phyloP scores from a whole-genome alignment of 2,888 invertebrate genomes.

The Drosophila paucipuncta region DNA sequence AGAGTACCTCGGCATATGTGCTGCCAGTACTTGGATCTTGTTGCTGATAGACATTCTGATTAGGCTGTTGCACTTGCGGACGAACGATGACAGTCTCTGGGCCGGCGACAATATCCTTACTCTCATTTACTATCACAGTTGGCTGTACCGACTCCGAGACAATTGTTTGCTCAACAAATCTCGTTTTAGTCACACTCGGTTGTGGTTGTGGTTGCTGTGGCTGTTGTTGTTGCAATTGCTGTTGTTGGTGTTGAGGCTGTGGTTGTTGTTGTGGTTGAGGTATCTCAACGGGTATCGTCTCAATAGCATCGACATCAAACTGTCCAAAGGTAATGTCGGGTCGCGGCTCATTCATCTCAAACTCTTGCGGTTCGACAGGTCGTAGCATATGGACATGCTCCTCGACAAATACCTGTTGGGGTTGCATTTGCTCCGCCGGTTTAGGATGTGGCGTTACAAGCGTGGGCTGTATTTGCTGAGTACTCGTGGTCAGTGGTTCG shows the following conservation, averaged over 20 bases:
- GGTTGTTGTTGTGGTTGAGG: conserved; percentile 13
- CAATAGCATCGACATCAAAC: conserved; percentile 83
- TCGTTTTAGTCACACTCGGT: conserved; percentile 36
- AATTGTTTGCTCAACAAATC: conserved; percentile 49
- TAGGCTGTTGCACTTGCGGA: conserved; percentile 55
- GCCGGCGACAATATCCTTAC: conserved; percentile 25
- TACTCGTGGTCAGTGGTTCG: conserved; percentile 66
- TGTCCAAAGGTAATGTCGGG: conserved; percentile 84
- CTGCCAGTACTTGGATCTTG: conserved; percentile 65
- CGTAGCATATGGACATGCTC: conserved; percentile 65
- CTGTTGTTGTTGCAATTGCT: conserved; percentile 14
- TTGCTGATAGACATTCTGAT: conserved; percentile 39
- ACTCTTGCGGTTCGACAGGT: conserved; percentile 75
- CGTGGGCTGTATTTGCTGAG: conserved; percentile 60
- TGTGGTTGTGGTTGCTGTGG: conserved; percentile 12
- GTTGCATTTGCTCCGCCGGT: conserved; percentile 26
- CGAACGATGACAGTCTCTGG: conserved; percentile 37
- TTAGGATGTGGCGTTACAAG: conserved; percentile 17
- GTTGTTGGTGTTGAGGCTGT: conserved; percentile 13
- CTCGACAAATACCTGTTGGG: conserved; percentile 55
- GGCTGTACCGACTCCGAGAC: conserved; percentile 51
- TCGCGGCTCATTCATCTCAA: conserved; percentile 76
- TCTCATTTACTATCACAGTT: conserved; percentile 56
- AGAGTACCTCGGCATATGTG: conserved; percentile 84
- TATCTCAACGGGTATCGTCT: conserved; percentile 74